phyloP scores from a whole-genome alignment of 2,888 invertebrate species.

The Tiliacea aurago region DNA sequence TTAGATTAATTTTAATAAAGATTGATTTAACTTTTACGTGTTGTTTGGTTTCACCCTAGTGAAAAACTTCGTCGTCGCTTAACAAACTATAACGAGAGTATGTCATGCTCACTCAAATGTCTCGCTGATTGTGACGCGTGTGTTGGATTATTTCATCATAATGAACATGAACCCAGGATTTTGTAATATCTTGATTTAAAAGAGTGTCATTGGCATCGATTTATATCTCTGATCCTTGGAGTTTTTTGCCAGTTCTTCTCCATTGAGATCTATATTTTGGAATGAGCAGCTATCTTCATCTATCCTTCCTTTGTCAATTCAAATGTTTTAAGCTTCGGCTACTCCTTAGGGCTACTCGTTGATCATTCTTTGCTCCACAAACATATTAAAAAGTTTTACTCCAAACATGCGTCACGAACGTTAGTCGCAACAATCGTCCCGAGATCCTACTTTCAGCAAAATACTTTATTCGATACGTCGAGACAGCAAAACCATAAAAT shows the following conservation, averaged over 20 bases:
- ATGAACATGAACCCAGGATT: too few species aligned
- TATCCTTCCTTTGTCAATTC: too few species aligned
- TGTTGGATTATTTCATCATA: too few species aligned
- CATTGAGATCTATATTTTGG: too few species aligned
- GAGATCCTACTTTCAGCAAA: background rate
- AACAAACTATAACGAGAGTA: background rate
- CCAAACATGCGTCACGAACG: background rate
- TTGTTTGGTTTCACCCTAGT: background rate
- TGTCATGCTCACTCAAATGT: background rate
- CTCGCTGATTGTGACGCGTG: background rate
- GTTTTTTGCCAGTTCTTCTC: too few species aligned
- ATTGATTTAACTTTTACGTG: background rate
- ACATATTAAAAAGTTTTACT: background rate
- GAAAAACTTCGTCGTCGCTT: background rate
- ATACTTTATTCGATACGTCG: background rate
- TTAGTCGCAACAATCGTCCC: background rate
- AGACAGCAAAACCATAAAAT: slow-evolving; percentile 29
- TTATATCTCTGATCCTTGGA: too few species aligned
- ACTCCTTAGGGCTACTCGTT: too few species aligned
- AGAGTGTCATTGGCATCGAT: too few species aligned
- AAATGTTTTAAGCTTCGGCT: too few species aligned
- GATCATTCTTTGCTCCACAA: background rate
- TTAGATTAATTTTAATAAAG: slow-evolving; percentile 17
- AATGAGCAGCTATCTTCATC: too few species aligned
- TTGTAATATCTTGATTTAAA: too few species aligned